Base-by-base conservation (phyloP, 2,888 invertebrate species). In the Xanthia icteritia region DNA sequence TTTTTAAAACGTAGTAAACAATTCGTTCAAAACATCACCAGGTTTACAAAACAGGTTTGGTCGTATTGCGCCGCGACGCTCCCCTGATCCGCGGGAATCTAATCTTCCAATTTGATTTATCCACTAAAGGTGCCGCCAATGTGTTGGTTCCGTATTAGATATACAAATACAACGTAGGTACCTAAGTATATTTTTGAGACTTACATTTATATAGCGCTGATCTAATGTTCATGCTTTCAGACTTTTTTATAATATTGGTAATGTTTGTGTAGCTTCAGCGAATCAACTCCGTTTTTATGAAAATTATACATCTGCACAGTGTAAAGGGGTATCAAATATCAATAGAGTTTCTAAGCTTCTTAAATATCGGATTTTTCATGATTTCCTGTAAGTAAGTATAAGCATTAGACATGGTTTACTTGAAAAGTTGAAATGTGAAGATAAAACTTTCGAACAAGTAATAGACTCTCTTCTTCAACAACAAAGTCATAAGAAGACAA, bases 51-150 rank as follows among this genome's bases (percentile, higher is more conserved):
- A 60, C 75, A 17, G 45, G 79, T 68, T 68, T 45, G 36, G 15
- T 23, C 36, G 5, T 58, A 56, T 20, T 69, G 51, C 23, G 27
- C 11, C 63, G 36, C 56, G 42, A 56, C 65, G 68, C 65, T 61
- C 64, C 70, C 60, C 45, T 54, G 58, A 58, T 76, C 60, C n/a
- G 39, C 13, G 56, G n/a, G 64, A 67, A 81, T 79, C 36, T 27
- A 81, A 79, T 79, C 51, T 64, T 76, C 51, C 68, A 79, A 76
- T 79, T 81, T 68, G 76, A 76, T 75, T 58, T 58, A 58, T 68
- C 31, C 56, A 17, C 56, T 67, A n/a, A 58, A 68, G 51, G 58
- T 79, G 51, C 63, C 17, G 64, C 42, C 31, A 15, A 78, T 79
- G 56, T 66, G 36, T 54, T 45, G 23, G 48, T 79, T 72, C 64